Evolutionary conservation across 2,797 vertebrate species (phyloP).

Genomic region (Danio aesculapii): DNA sequence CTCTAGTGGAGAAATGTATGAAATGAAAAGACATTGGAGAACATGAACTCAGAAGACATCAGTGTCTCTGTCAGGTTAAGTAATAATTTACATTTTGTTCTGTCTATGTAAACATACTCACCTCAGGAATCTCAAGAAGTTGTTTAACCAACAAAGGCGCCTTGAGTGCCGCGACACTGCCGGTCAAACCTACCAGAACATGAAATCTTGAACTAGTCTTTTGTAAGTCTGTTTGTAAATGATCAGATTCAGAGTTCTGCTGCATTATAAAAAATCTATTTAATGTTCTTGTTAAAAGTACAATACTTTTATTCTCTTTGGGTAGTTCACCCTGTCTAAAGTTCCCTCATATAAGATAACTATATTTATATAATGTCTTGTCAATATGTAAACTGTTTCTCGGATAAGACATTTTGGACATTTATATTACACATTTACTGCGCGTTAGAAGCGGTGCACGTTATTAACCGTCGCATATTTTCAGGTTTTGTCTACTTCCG

Average conservation of each 20-base stretch:
- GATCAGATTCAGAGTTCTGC: slow-evolving; percentile 18
- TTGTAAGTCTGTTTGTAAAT: slow-evolving; percentile 52
- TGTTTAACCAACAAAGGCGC: slow-evolving; percentile 83
- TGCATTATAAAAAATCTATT: slow-evolving; percentile 64
- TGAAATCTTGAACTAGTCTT: slow-evolving; percentile 55
- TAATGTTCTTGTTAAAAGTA: background rate
- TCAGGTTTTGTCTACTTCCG: slow-evolving; percentile 6
- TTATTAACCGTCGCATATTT: background rate
- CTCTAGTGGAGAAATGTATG: slow-evolving; percentile 4
- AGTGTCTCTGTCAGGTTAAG: background rate
- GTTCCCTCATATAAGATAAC: background rate
- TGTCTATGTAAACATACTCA: slow-evolving; percentile 70
- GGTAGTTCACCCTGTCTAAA: background rate
- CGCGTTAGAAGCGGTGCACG: background rate
- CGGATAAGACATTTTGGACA: background rate
- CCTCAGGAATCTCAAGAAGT: slow-evolving; percentile 85
- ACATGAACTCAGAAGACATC: background rate
- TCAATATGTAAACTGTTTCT: background rate
- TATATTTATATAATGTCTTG: too few relatives aligned
- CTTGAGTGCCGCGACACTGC: slow-evolving; percentile 93
- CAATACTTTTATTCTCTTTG: background rate
- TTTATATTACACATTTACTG: background rate
- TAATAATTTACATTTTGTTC: background rate
- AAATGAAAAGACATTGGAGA: background rate
- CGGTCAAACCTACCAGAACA: slow-evolving; percentile 91